A percentile compares a stretch with the other conserved stretches of the same genome.
These are phyloP conservation scores for Danaus chrysippus DNA, from an alignment of 2,888 invertebrate species.

Conservation along the genomic window DNA sequence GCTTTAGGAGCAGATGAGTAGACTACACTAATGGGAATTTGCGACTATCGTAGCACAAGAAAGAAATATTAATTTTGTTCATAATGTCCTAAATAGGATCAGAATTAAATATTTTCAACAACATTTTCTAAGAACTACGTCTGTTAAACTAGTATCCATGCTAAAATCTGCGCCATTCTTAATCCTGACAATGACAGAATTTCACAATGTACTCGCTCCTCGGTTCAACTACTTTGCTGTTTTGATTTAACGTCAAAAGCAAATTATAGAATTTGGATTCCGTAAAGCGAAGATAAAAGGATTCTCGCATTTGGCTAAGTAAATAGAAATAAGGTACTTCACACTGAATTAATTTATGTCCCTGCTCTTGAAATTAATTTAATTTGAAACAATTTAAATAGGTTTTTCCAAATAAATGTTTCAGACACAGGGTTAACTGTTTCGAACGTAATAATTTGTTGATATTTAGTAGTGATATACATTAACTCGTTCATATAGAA, in stretches of 20 bases:
- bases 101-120: no score
- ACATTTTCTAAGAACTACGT: no score
- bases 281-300: conserved; percentile 18
- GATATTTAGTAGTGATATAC: no score
- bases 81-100: no score
- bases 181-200: conserved; percentile 23
- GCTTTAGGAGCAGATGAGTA: no score
- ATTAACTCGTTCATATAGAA: no score
- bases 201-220: conserved; percentile 20
- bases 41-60: no score
- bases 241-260: conserved; percentile 30
- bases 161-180: conserved; percentile 14
- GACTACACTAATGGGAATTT: no score
- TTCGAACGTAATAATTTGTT: no score
- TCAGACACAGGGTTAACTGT: no score
- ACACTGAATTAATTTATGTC: not conserved
- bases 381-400: not conserved
- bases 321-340: conserved; percentile 21
- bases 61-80: no score
- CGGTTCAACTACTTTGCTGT: conserved; percentile 21
- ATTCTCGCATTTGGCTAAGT: conserved; percentile 2
- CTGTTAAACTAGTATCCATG: no score
- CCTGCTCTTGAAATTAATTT: not conserved
- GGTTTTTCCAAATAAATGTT: not conserved
- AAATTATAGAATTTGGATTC: conserved; percentile 23